Percentiles rank a stretch among this genome's conserved stretches.
Conservation (phyloP, 2,113 vertebrate genomes). For the Neotoma lepida region DNA sequence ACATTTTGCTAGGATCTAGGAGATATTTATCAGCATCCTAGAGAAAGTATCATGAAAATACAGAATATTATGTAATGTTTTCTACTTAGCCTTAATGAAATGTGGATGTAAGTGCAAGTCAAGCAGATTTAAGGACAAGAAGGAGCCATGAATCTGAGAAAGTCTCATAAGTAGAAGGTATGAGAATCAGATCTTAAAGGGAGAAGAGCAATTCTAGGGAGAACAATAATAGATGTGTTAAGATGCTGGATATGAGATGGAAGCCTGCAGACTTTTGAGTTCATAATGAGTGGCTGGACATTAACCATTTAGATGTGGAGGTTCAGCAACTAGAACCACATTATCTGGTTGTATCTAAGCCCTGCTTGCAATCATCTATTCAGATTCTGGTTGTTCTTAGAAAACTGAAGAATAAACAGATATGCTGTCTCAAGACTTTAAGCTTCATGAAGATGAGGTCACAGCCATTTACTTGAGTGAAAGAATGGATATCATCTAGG, state of each 20-base stretch:
- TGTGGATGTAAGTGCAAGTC: not conserved
- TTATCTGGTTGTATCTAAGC: not conserved
- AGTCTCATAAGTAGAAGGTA: not conserved
- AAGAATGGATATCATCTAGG: not conserved
- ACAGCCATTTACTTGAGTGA: not conserved
- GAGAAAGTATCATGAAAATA: conserved; percentile 29
- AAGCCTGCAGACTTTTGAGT: not conserved
- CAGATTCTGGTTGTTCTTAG: not conserved
- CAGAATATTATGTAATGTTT: not conserved
- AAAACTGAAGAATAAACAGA: conserved; percentile 27
- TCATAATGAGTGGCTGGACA: not conserved
- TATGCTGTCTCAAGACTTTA: not conserved
- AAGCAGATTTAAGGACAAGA: conserved; percentile 21
- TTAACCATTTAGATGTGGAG: not conserved
- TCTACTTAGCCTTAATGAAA: conserved; percentile 42
- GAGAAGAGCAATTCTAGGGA: conserved; percentile 20
- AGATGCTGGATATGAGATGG: not conserved
- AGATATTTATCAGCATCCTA: conserved; percentile 34
- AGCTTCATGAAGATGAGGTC: not conserved
- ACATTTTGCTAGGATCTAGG: not conserved
- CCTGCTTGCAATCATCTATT: conserved; percentile 44
- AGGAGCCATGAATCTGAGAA: conserved; percentile 42
- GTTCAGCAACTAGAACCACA: not conserved
- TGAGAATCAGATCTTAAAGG: not conserved
- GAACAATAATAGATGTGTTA: not conserved